phyloP scores from a whole-genome alignment of 2,888 invertebrate genomes.

The Gnatocerus cornutus region DNA sequence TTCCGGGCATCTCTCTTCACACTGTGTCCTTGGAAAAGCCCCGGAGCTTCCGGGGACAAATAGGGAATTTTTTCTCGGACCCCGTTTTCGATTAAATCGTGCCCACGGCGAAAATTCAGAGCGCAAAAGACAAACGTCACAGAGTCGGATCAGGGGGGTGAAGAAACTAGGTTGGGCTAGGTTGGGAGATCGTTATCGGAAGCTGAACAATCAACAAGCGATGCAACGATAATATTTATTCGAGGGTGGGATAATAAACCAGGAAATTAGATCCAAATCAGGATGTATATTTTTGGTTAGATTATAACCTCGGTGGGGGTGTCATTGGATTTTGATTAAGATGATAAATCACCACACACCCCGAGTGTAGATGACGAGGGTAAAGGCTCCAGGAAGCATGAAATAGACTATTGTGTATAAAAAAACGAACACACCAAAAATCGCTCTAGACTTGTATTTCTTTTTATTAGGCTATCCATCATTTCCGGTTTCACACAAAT shows the following conservation, averaged over 20 bases:
- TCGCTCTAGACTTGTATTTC: constrained; percentile 1
- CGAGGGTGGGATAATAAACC: no score
- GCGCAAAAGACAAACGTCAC: not conserved
- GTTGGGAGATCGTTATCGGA: no score
- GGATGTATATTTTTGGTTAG: constrained; percentile 8
- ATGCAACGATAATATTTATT: no score
- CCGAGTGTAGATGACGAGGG: constrained; percentile 30
- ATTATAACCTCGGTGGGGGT: constrained; percentile 24
- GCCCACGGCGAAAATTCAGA: not conserved
- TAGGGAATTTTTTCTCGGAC: constrained; percentile 35
- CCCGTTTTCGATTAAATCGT: constrained; percentile 35
- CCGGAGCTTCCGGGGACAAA: constrained; percentile 34
- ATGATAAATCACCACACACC: constrained; percentile 36
- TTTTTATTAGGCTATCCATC: constrained; percentile 27
- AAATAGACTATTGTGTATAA: constrained; percentile 29
- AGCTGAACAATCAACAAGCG: not conserved
- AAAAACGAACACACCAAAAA: constrained; percentile 21
- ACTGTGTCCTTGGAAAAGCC: constrained; percentile 30
- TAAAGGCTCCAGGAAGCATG: constrained; percentile 32
- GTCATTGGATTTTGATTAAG: constrained; percentile 34
- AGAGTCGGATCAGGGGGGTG: not conserved
- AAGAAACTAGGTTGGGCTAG: no score
- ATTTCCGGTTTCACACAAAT: constrained; percentile 17
- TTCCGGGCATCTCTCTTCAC: constrained; percentile 33
- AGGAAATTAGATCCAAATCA: constrained; percentile 1